A percentile compares a stretch with the other conserved stretches of the same genome.
These are phyloP conservation scores for Chaunax sp. DNA, from an alignment of 2,797 vertebrate genomes.

Conservation along the genomic window DNA sequence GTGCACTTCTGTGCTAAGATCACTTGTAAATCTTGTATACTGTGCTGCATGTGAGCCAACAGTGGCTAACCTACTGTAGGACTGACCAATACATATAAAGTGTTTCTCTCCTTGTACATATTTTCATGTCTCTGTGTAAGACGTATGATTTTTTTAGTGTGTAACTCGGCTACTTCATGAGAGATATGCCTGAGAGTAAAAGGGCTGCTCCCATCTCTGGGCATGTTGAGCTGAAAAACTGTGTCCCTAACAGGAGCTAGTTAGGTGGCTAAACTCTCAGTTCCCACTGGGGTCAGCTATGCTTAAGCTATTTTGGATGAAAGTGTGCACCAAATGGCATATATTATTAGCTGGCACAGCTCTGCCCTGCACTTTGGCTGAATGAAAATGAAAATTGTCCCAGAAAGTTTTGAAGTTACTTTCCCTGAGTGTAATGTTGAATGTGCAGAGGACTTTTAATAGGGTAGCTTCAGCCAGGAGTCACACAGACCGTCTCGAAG, in stretches of 20 bases:
- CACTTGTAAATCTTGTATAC: too few relatives aligned
- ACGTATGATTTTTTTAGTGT: neutral
- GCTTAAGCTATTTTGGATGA: conserved; percentile 16
- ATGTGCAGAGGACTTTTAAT: conserved; percentile 62
- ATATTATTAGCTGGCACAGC: conserved; percentile 17
- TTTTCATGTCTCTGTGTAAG: neutral
- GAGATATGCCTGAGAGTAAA: neutral
- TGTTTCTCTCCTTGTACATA: neutral
- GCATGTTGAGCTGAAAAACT: neutral
- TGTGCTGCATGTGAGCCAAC: too few relatives aligned
- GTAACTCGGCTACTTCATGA: neutral
- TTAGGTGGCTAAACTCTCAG: neutral
- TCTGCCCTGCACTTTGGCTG: conserved; percentile 30
- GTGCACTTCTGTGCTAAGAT: too few relatives aligned
- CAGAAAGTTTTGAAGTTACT: conserved; percentile 38
- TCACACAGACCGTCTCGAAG: conserved; percentile 46
- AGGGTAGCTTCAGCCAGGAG: conserved; percentile 48
- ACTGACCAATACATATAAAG: too few relatives aligned
- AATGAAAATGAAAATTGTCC: conserved; percentile 39
- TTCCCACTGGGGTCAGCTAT: conserved; percentile 1
- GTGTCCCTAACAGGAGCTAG: neutral
- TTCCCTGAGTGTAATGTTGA: conserved; percentile 42
- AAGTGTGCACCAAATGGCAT: conserved; percentile 18
- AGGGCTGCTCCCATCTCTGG: neutral
- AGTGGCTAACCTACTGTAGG: too few relatives aligned